Conservation (phyloP, 2,113 vertebrate species). For the Xiphorhynchus elegans region DNA sequence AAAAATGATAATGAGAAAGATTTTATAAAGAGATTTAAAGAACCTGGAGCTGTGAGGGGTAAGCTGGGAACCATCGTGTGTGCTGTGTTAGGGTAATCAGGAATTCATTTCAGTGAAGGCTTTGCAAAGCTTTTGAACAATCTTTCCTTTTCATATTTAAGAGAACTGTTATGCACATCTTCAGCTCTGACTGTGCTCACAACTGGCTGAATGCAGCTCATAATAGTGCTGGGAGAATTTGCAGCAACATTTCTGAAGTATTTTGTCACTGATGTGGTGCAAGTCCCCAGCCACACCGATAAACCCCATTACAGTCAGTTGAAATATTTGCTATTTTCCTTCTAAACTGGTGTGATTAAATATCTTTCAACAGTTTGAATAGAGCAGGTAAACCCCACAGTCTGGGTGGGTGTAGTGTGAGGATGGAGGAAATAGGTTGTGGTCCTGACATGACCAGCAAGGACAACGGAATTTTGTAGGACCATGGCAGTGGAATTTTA, state of each 20-base stretch:
- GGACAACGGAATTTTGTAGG: not conserved
- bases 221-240: not conserved
- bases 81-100: not conserved
- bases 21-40: not conserved
- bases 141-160: not conserved
- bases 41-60: not conserved
- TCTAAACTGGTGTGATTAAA: not conserved
- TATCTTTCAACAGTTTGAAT: not conserved
- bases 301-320: not conserved
- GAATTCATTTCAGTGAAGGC: not conserved
- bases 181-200: not conserved
- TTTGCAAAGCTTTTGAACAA: not conserved
- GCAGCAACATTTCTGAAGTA: not conserved
- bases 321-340: not conserved
- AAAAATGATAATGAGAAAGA: not conserved
- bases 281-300: not conserved
- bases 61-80: not conserved
- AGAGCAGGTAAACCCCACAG: not conserved
- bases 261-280: not conserved
- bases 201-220: not conserved
- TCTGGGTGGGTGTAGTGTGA: not conserved
- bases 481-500: not conserved
- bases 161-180: not conserved
- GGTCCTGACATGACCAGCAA: rapidly evolving
- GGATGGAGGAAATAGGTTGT: not conserved